Conservation (phyloP, 1,140 invertebrate species). For the Lucilia cuprina region DNA sequence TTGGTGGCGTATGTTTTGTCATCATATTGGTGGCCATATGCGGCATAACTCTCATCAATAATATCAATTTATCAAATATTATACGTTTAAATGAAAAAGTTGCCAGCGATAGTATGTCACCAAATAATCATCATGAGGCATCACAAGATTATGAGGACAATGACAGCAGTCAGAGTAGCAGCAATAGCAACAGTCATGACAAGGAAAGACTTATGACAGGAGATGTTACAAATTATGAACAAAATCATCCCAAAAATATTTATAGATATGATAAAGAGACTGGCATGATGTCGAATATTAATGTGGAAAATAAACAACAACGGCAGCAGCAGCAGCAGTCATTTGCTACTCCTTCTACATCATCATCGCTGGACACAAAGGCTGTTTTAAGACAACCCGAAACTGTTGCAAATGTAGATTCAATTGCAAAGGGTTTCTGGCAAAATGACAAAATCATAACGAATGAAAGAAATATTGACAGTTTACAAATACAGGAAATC, state of each 20-base stretch:
- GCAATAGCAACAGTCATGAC: not conserved
- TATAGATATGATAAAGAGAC: conserved; percentile 37
- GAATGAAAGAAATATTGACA: conserved; percentile 20
- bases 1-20: conserved; percentile 56
- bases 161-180: not conserved
- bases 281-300: conserved; percentile 10
- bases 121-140: conserved; percentile 33
- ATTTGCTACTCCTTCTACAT: not conserved
- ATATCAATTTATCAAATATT: conserved; percentile 59
- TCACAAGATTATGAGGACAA: conserved; percentile 42
- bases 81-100: conserved; percentile 60
- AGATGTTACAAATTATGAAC: conserved; percentile 20
- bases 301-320: not conserved
- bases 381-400: not conserved
- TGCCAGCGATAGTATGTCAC: conserved; percentile 58
- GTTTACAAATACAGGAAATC: conserved; percentile 27
- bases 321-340: not conserved
- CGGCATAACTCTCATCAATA: conserved; percentile 58
- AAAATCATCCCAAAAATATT: conserved; percentile 54
- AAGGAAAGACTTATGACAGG: too few species aligned
- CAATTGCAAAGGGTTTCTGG: not conserved
- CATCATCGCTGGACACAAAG: not conserved
- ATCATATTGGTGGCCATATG: conserved; percentile 57
- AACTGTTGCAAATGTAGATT: not conserved
- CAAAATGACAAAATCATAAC: not conserved